phyloP scores from a whole-genome alignment of 2,113 vertebrate genomes.

The Erythrocercus mccallii region DNA sequence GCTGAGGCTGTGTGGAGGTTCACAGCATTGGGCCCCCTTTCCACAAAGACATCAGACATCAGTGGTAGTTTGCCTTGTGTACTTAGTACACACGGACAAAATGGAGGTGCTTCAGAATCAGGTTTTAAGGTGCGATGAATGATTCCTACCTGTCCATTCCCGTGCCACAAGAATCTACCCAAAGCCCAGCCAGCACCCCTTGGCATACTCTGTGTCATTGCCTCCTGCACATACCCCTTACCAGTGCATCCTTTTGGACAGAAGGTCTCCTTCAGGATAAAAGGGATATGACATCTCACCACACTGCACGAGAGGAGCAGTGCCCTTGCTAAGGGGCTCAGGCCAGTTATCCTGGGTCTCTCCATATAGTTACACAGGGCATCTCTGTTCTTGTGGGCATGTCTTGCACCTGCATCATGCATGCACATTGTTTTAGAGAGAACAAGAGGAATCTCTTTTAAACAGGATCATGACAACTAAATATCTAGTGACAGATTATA shows the following conservation, averaged over 20 bases:
- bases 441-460: neutral
- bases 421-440: neutral
- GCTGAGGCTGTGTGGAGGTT: neutral
- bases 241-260: neutral
- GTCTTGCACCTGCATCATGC: neutral
- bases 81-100: neutral
- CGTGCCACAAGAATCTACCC: neutral
- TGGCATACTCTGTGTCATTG: neutral
- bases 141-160: neutral
- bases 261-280: neutral
- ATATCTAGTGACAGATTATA: neutral
- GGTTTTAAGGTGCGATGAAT: neutral
- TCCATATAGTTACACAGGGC: fast-evolving
- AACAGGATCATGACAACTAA: neutral
- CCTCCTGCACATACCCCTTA: neutral
- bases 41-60: neutral
- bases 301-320: neutral
- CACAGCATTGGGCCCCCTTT: neutral
- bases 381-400: neutral
- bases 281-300: neutral
- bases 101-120: fast-evolving
- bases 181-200: neutral
- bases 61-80: neutral
- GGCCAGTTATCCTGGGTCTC: neutral
- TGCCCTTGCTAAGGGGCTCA: neutral